phyloP scores from a whole-genome alignment of 2,797 vertebrate genomes.

The Psittacula echo region DNA sequence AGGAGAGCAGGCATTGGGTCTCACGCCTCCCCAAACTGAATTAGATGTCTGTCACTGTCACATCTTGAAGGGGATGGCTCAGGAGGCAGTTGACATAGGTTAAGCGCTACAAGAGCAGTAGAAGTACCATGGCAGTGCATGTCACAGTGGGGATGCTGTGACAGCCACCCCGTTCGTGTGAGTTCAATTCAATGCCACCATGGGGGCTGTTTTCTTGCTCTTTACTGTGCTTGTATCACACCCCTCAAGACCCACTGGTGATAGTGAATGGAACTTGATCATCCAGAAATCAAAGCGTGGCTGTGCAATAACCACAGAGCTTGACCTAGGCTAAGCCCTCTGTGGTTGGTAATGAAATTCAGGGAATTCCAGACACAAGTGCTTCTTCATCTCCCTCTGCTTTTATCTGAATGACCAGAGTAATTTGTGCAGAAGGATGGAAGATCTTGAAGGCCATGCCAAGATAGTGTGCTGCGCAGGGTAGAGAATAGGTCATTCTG shows the following conservation, averaged over 20 bases:
- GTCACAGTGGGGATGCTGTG: neutral
- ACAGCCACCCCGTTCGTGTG: neutral
- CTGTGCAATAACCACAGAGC: neutral
- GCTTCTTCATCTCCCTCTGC: neutral
- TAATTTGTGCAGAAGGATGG: neutral
- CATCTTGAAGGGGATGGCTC: neutral
- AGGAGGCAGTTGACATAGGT: constrained; percentile 22
- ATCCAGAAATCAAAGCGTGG: neutral
- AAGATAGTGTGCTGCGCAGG: accelerated
- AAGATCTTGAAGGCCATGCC: neutral
- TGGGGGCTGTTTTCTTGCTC: neutral
- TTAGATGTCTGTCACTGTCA: accelerated
- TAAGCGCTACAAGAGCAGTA: constrained; percentile 9
- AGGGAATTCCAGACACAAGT: neutral
- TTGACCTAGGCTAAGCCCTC: neutral
- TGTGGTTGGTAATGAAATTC: neutral
- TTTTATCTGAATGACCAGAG: neutral
- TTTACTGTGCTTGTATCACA: accelerated
- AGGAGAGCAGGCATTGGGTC: neutral
- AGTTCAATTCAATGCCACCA: neutral
- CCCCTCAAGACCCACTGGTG: accelerated
- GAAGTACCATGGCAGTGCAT: neutral
- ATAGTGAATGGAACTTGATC: neutral
- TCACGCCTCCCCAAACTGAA: accelerated
- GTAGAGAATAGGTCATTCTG: neutral